These are phyloP conservation scores for Cirrhinus mrigala DNA, from an alignment of 2,797 vertebrate genomes.

Conservation along the genomic window DNA sequence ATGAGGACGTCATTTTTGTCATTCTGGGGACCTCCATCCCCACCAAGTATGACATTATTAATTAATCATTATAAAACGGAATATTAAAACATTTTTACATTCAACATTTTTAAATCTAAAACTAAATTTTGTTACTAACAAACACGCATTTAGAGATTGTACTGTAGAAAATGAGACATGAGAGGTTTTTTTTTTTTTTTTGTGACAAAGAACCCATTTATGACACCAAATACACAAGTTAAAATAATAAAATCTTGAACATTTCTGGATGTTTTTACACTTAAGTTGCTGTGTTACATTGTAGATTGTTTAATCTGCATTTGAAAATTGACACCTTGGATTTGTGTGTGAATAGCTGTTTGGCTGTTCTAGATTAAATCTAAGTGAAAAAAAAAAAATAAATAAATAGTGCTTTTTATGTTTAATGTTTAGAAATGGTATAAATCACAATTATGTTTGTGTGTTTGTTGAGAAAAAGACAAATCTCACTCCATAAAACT, in stretches of 20 bases:
- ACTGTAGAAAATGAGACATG: too few relatives aligned
- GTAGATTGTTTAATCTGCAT: background rate
- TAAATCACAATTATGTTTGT: background rate
- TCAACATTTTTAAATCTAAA: too few relatives aligned
- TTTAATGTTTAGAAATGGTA: background rate
- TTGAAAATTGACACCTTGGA: background rate
- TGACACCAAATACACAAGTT: background rate
- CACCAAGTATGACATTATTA: background rate
- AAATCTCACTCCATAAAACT: background rate
- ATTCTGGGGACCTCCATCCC: background rate
- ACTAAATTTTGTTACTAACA: too few relatives aligned
- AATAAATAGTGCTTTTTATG: background rate
- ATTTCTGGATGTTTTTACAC: background rate
- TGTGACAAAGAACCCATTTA: background rate
- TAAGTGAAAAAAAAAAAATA: background rate
- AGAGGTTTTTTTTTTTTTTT: too few relatives aligned
- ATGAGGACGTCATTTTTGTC: background rate
- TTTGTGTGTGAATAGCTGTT: background rate
- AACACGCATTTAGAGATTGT: background rate
- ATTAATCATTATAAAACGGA: background rate
- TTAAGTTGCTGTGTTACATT: background rate
- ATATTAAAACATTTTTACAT: background rate
- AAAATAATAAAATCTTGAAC: background rate
- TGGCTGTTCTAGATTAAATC: background rate
- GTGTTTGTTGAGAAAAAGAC: background rate